These are phyloP conservation scores for Callorhinus ursinus DNA, from an alignment of 2,113 vertebrate genomes.

Conservation along the genomic window DNA sequence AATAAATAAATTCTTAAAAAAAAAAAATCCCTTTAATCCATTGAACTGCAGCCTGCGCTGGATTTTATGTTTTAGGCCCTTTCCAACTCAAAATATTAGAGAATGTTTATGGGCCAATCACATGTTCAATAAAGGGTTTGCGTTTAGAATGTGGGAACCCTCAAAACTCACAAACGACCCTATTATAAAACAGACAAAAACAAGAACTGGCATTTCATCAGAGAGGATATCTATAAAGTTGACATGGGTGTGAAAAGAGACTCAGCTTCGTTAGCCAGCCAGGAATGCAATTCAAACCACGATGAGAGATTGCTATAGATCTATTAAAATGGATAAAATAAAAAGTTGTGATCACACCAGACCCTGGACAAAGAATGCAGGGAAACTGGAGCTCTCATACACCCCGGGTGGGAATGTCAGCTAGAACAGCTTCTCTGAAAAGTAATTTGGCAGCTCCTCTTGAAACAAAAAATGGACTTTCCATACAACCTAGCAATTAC, in stretches of 20 bases:
- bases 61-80: not conserved
- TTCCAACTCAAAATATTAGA: not conserved
- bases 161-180: not conserved
- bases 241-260: not conserved
- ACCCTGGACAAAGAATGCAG: not conserved
- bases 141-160: not conserved
- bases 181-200: not conserved
- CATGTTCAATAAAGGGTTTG: not conserved
- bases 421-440: not conserved
- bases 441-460: not conserved
- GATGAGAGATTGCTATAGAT: accelerated
- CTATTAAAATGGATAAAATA: not conserved
- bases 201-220: not conserved
- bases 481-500: not conserved
- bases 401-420: not conserved
- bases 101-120: not conserved
- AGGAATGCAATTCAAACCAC: not conserved
- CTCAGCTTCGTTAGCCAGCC: not conserved
- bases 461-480: not conserved
- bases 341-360: not conserved
- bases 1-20: too few relatives aligned
- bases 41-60: not conserved
- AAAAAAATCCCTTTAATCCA: not conserved
- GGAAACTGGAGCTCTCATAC: not conserved
- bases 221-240: not conserved